Conservation (phyloP, 2,113 vertebrate species). For the Aphyosemion australe region DNA sequence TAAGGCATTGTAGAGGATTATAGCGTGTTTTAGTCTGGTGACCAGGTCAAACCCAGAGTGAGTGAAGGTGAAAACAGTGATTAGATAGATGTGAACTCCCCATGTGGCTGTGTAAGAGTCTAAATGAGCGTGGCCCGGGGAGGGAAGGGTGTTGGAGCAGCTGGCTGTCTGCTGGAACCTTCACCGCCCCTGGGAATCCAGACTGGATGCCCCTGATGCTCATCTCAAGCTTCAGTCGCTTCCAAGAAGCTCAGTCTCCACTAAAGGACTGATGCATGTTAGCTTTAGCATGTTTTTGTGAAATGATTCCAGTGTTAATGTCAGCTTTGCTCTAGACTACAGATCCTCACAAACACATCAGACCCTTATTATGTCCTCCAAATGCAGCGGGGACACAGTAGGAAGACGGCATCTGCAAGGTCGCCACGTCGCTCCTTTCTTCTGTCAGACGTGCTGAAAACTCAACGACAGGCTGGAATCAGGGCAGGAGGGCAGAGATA, state of each 20-base stretch:
- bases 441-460: conserved; percentile 25
- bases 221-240: conserved; percentile 48
- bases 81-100: conserved; percentile 25
- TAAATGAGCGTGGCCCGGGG: conserved; percentile 63
- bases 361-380: background rate
- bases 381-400: conserved; percentile 2
- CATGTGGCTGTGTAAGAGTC: conserved; percentile 38
- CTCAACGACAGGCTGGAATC: conserved; percentile 44
- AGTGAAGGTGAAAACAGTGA: conserved; percentile 47
- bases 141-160: conserved; percentile 64
- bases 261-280: background rate
- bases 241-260: conserved; percentile 45
- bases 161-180: conserved; percentile 62
- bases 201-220: conserved; percentile 55
- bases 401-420: conserved; percentile 24
- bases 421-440: conserved; percentile 21
- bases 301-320: too few species aligned
- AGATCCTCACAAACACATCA: too few species aligned
- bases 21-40: background rate
- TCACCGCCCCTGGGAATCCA: conserved; percentile 54
- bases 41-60: conserved; percentile 13
- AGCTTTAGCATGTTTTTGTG: background rate
- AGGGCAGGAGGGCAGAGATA: conserved; percentile 28
- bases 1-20: background rate
- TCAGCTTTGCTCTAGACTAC: too few species aligned